A percentile compares a stretch with the other conserved stretches of the same genome.
Evolutionary conservation across 2,797 vertebrate species (phyloP).

Genomic region (Thunnus albacares): DNA sequence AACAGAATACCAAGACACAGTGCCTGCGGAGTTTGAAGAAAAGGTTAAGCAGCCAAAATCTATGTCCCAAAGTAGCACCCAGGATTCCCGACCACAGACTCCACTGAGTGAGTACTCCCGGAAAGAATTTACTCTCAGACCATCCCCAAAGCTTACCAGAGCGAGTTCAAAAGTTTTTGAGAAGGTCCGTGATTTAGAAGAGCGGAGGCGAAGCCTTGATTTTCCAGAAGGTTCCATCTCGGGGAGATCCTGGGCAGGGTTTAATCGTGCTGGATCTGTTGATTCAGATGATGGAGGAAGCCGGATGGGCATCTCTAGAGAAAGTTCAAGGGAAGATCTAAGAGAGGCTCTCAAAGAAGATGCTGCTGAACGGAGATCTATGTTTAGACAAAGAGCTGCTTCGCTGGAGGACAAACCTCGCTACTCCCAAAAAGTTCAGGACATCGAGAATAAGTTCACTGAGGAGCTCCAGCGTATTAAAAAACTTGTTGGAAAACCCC

Average conservation of each 20-base stretch:
- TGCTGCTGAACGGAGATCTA: conserved; percentile 89
- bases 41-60: conserved; percentile 93
- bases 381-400: conserved; percentile 93
- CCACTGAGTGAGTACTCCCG: conserved; percentile 92
- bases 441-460: conserved; percentile 95
- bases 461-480: conserved; percentile 96
- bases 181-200: conserved; percentile 94
- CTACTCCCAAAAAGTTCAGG: conserved; percentile 91
- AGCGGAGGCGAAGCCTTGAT: conserved; percentile 93
- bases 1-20: conserved; percentile 90
- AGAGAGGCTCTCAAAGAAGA: conserved; percentile 88
- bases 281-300: conserved; percentile 91
- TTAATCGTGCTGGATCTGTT: conserved; percentile 92
- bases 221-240: conserved; percentile 92
- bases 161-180: conserved; percentile 95
- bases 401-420: conserved; percentile 94
- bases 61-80: conserved; percentile 87
- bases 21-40: conserved; percentile 93
- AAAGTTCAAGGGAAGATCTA: conserved; percentile 91
- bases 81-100: conserved; percentile 93
- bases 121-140: conserved; percentile 88
- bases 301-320: conserved; percentile 88
- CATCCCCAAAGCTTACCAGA: conserved; percentile 93
- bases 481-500: conserved; percentile 93
- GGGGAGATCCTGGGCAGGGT: conserved; percentile 90